Evolutionary conservation across 92 coral and sea anemone genomes (phyloP).

Genomic region (Zoanthus sociatus): DNA sequence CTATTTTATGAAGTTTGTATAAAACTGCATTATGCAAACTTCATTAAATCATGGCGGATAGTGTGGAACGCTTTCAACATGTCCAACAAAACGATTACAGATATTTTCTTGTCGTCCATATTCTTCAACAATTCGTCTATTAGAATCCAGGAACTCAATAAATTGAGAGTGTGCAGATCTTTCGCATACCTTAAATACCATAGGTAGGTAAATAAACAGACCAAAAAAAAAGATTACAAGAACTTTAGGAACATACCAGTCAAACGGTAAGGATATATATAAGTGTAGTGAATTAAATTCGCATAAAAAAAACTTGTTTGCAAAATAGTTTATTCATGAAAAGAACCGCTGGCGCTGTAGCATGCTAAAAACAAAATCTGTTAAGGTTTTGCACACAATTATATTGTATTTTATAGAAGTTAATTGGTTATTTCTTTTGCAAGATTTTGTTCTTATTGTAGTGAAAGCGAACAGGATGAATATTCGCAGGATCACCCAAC

Average conservation of each 20-base stretch:
- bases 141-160: no score
- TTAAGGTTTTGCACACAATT: background rate
- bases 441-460: slow-evolving; percentile 4
- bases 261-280: slow-evolving; percentile 21
- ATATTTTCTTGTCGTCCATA: no score
- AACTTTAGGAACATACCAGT: background rate
- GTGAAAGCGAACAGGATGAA: background rate
- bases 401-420: background rate
- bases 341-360: background rate
- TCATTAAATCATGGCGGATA: no score
- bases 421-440: background rate
- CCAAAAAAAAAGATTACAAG: slow-evolving; percentile 3
- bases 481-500: no score
- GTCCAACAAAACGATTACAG: no score
- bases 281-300: background rate
- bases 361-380: slow-evolving; percentile 25
- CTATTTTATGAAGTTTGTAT: no score
- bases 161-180: no score
- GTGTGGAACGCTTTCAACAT: no score
- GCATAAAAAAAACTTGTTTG: background rate
- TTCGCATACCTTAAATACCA: no score
- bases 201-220: background rate
- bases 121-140: no score
- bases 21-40: no score
- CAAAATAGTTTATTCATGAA: background rate